A percentile compares a stretch with the other conserved stretches of the same genome.
Evolutionary conservation across 2,888 invertebrate species (phyloP).

Genomic region (Tromatobia lineatoria): DNA sequence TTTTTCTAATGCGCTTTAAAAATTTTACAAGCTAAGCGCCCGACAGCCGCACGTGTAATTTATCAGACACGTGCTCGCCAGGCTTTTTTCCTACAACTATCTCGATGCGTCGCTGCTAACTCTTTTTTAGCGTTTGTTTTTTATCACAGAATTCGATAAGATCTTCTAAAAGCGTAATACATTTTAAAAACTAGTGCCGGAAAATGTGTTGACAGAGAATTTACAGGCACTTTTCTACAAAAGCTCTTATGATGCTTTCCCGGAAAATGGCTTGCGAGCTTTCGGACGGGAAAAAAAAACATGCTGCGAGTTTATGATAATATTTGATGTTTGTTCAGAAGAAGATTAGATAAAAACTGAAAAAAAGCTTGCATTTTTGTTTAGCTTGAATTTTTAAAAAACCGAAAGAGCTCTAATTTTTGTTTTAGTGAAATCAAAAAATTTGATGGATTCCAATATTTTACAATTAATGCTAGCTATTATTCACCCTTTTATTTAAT

Average conservation of each 20-base stretch:
- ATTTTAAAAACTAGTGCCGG: background rate
- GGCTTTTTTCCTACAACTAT: background rate
- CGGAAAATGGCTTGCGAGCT: background rate
- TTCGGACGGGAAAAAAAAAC: background rate
- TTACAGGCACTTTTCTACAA: background rate
- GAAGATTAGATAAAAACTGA: no score
- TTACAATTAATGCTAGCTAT: background rate
- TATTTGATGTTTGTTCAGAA: background rate
- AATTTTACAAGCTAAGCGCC: slow-evolving; percentile 11
- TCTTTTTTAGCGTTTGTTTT: slow-evolving; percentile 10
- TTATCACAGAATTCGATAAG: slow-evolving; percentile 25
- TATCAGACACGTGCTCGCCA: background rate
- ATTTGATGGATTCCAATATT: background rate
- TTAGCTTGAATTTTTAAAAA: no score
- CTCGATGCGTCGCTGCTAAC: background rate
- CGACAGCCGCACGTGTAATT: background rate
- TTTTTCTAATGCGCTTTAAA: slow-evolving; percentile 15
- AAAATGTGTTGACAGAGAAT: background rate
- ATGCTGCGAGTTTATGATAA: background rate
- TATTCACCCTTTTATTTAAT: background rate
- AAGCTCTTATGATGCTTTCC: background rate
- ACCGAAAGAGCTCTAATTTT: no score
- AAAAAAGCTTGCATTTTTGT: no score
- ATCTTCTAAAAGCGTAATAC: background rate
- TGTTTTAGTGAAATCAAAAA: no score